Conservation (phyloP, 2,113 vertebrate genomes). For the Triplophysa siluroides region DNA sequence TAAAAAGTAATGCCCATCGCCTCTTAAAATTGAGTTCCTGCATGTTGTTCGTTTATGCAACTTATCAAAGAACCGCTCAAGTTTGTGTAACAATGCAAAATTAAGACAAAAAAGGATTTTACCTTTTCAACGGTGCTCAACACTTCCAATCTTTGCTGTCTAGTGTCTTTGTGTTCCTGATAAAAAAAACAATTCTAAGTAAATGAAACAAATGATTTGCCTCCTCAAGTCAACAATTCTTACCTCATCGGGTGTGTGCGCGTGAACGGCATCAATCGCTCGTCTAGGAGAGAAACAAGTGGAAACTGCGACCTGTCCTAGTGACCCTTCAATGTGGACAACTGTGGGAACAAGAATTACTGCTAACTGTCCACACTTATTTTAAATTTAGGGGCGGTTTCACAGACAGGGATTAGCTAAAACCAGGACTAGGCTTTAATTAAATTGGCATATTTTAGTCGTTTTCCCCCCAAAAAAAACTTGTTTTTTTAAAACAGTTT, state of each 20-base stretch:
- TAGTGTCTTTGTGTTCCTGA: constrained; percentile 75
- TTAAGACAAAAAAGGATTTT: too few species aligned
- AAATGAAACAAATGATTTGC: neutral
- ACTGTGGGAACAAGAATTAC: constrained; percentile 69
- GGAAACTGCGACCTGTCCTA: constrained; percentile 92
- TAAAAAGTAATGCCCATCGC: too few species aligned
- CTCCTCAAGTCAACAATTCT: neutral
- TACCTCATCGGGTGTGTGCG: constrained; percentile 78
- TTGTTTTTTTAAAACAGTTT: too few species aligned
- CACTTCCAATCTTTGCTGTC: constrained; percentile 78
- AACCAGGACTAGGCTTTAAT: too few species aligned
- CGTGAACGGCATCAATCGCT: constrained; percentile 87
- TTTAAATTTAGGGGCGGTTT: too few species aligned
- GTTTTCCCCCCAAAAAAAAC: too few species aligned
- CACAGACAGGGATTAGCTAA: too few species aligned
- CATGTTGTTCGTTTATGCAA: too few species aligned
- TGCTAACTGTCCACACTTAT: neutral
- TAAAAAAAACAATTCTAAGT: neutral
- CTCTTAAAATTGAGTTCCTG: too few species aligned
- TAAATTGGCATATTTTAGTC: too few species aligned
- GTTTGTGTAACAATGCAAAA: too few species aligned
- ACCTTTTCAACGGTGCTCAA: constrained; percentile 89
- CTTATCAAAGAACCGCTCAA: too few species aligned
- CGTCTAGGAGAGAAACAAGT: constrained; percentile 93
- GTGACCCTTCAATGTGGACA: constrained; percentile 89